Evolutionary conservation across 2,888 invertebrate genomes (phyloP).

Genomic region (Zhuqinia jingwanae): DNA sequence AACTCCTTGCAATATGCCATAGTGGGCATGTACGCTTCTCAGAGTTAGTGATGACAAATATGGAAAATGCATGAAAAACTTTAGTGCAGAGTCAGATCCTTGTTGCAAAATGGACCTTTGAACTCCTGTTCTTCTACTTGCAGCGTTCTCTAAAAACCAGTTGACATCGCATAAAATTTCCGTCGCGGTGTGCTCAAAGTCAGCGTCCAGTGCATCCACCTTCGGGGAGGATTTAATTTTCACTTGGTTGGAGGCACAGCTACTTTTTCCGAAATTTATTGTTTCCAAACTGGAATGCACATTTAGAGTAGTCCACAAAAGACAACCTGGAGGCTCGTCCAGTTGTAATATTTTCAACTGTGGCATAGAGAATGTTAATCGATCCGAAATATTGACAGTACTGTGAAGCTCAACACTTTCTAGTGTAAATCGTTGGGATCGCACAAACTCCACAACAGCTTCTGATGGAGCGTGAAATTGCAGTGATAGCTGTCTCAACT

Average conservation of each 20-base stretch:
- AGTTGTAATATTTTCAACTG: slow-evolving; percentile 58
- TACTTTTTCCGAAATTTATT: slow-evolving; percentile 62
- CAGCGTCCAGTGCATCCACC: slow-evolving; percentile 50
- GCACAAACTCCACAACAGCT: slow-evolving; percentile 59
- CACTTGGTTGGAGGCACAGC: slow-evolving; percentile 55
- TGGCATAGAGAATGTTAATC: slow-evolving; percentile 68
- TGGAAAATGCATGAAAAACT: slow-evolving; percentile 67
- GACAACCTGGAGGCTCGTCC: slow-evolving; percentile 68
- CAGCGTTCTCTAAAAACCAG: slow-evolving; percentile 67
- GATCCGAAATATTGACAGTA: slow-evolving; percentile 68
- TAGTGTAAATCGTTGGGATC: slow-evolving; percentile 68
- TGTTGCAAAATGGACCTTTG: slow-evolving; percentile 72
- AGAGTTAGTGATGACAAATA: slow-evolving; percentile 60
- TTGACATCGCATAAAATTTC: slow-evolving; percentile 70
- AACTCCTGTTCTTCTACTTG: slow-evolving; percentile 23
- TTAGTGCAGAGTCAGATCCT: slow-evolving; percentile 64
- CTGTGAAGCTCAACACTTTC: slow-evolving; percentile 64
- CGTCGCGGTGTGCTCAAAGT: slow-evolving; percentile 69
- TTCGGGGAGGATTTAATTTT: slow-evolving; percentile 65
- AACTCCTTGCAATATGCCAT: slow-evolving; percentile 71
- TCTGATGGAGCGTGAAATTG: slow-evolving; percentile 61
- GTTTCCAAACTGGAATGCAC: slow-evolving; percentile 63
- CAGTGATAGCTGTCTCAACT: slow-evolving; percentile 49
- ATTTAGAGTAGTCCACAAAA: slow-evolving; percentile 67
- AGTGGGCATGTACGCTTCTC: slow-evolving; percentile 70